phyloP scores from a whole-genome alignment of 1,140 invertebrate species.

The Anastatus disparis region DNA sequence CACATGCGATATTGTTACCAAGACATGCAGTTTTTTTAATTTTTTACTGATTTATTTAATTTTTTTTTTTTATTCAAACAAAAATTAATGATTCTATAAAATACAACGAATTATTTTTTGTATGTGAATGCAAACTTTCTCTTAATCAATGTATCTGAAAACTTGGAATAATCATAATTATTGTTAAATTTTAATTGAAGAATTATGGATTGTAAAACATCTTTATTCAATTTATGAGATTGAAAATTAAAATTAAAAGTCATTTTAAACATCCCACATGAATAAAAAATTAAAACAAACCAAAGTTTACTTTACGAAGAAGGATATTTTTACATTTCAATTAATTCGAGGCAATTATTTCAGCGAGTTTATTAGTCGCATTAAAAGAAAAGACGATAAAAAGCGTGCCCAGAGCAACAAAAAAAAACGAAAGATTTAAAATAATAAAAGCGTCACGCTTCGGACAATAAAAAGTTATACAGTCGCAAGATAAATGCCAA shows the following conservation, averaged over 20 bases:
- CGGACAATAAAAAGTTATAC: too few relatives aligned
- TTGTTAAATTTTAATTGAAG: background rate
- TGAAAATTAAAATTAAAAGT: too few relatives aligned
- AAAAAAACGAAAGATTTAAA: too few relatives aligned
- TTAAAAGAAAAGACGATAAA: constrained; percentile 4
- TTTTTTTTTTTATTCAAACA: background rate
- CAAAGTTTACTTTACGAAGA: too few relatives aligned
- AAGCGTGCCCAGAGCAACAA: background rate
- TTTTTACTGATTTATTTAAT: background rate
- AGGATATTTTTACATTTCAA: constrained; percentile 1
- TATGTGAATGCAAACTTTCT: background rate
- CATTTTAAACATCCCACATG: too few relatives aligned
- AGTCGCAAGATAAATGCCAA: background rate
- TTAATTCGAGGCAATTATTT: constrained; percentile 21
- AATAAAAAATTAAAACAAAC: too few relatives aligned
- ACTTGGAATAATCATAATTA: background rate
- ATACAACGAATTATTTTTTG: background rate
- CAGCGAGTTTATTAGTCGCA: constrained; percentile 11
- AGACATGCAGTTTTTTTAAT: background rate
- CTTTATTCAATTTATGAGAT: too few relatives aligned
- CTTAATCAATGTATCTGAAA: background rate
- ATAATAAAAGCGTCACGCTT: too few relatives aligned
- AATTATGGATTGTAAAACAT: too few relatives aligned
- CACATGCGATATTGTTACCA: constrained; percentile 3
- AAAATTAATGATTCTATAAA: constrained; percentile 3